A percentile compares a stretch with the other conserved stretches of the same genome.
phyloP scores from a whole-genome alignment of 2,888 invertebrate genomes.

The Caenorhabditis drosophilae region DNA sequence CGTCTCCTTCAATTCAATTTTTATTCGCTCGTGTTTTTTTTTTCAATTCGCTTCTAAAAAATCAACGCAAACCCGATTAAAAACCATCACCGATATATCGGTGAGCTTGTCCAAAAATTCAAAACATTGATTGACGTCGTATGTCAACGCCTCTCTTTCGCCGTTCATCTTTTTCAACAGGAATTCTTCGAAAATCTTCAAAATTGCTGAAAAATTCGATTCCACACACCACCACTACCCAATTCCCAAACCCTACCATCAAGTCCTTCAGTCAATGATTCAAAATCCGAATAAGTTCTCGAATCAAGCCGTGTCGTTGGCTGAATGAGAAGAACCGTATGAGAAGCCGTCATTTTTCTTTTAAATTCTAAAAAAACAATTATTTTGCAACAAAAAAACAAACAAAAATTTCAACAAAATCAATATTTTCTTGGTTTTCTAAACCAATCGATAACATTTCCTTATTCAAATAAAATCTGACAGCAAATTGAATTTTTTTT shows the following conservation, averaged over 20 bases:
- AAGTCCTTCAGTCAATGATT: constrained; percentile 78
- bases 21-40: too few relatives aligned
- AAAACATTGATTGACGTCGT: constrained; percentile 91
- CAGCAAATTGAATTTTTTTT: too few relatives aligned
- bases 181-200: constrained; percentile 5
- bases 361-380: too few relatives aligned
- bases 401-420: too few relatives aligned
- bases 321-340: constrained; percentile 93
- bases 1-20: constrained; percentile 19
- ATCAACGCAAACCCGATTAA: constrained; percentile 35
- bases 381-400: too few relatives aligned
- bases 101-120: constrained; percentile 95
- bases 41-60: background rate
- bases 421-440: too few relatives aligned
- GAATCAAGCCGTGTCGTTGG: constrained; percentile 92
- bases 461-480: too few relatives aligned
- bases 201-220: constrained; percentile 1
- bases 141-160: constrained; percentile 76
- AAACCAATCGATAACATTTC: too few relatives aligned
- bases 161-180: constrained; percentile 73
- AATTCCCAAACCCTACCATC: too few relatives aligned
- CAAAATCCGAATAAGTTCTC: constrained; percentile 95
- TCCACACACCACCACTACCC: too few relatives aligned
- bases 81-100: constrained; percentile 90
- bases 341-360: constrained; percentile 71